Conservation (phyloP, 2,888 invertebrate genomes). For the Drosophila mulleri region DNA sequence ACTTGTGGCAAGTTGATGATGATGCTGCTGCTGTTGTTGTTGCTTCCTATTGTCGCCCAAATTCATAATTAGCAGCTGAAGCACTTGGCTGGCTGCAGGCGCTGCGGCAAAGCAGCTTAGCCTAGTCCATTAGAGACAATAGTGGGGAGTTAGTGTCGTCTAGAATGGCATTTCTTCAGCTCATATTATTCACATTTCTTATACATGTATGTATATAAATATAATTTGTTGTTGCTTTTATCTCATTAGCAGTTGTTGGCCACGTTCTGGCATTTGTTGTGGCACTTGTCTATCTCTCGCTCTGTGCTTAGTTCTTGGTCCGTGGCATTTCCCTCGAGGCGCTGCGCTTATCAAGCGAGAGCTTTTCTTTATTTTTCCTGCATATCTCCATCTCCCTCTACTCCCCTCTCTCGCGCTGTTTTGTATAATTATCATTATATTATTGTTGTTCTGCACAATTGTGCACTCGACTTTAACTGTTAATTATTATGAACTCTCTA, state of each 20-base stretch:
- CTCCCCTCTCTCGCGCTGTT: background rate
- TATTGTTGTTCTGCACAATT: constrained; percentile 33
- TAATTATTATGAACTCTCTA: constrained; percentile 38
- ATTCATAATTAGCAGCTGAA: constrained; percentile 73
- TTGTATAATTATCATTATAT: constrained; percentile 35
- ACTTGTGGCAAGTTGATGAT: constrained; percentile 13
- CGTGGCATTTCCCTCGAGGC: constrained; percentile 32
- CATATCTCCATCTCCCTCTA: background rate
- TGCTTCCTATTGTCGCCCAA: constrained; percentile 67
- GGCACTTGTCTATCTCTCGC: constrained; percentile 22
- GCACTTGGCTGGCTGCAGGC: constrained; percentile 47
- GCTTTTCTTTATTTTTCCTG: constrained; percentile 18
- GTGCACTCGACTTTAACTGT: constrained; percentile 47
- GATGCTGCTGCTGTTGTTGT: constrained; percentile 4
- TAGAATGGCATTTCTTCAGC: background rate
- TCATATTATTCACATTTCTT: background rate
- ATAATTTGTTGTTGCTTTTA: constrained; percentile 30
- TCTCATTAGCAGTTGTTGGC: constrained; percentile 70
- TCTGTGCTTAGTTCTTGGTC: constrained; percentile 17
- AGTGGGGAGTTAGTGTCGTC: constrained; percentile 20
- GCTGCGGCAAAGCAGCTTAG: constrained; percentile 49
- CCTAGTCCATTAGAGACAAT: constrained; percentile 25
- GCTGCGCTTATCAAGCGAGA: constrained; percentile 26
- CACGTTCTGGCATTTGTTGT: constrained; percentile 58
- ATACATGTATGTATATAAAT: background rate